phyloP scores from a whole-genome alignment of 2,113 vertebrate species.

The Indicator indicator region DNA sequence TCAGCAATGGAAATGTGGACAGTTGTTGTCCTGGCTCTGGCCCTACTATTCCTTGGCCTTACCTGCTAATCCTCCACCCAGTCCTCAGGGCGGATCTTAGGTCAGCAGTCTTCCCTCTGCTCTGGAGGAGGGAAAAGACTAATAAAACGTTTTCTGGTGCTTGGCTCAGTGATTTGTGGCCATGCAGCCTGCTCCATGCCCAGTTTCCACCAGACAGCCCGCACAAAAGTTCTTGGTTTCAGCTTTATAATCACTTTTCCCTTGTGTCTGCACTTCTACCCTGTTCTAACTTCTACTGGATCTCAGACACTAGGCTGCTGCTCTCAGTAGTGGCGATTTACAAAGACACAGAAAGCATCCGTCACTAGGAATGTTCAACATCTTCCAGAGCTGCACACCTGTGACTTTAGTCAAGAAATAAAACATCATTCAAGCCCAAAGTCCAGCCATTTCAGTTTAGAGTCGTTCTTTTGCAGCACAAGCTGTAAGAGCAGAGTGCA shows the following conservation, averaged over 20 bases:
- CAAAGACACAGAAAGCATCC: rapidly evolving
- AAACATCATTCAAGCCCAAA: background rate
- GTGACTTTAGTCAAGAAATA: background rate
- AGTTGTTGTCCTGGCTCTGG: background rate
- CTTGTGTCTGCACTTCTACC: background rate
- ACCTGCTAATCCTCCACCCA: background rate
- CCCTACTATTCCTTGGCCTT: slow-evolving; percentile 14
- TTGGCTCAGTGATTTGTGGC: background rate
- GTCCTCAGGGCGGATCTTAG: background rate
- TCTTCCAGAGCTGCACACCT: slow-evolving; percentile 7
- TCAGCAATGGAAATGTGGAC: rapidly evolving
- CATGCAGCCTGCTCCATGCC: background rate
- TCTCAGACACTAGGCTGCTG: rapidly evolving
- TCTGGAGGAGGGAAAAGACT: background rate
- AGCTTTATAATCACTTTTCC: background rate
- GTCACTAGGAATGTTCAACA: background rate
- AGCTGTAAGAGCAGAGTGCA: background rate
- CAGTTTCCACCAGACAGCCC: background rate
- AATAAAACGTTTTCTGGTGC: rapidly evolving
- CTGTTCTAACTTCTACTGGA: background rate
- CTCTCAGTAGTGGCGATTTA: background rate
- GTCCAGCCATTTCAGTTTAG: background rate
- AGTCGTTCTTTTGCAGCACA: background rate
- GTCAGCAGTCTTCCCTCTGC: rapidly evolving
- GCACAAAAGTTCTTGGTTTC: background rate